These are phyloP conservation scores for Oryctolagus cuniculus DNA, from an alignment of 2,113 vertebrate genomes.

Conservation along the genomic window DNA sequence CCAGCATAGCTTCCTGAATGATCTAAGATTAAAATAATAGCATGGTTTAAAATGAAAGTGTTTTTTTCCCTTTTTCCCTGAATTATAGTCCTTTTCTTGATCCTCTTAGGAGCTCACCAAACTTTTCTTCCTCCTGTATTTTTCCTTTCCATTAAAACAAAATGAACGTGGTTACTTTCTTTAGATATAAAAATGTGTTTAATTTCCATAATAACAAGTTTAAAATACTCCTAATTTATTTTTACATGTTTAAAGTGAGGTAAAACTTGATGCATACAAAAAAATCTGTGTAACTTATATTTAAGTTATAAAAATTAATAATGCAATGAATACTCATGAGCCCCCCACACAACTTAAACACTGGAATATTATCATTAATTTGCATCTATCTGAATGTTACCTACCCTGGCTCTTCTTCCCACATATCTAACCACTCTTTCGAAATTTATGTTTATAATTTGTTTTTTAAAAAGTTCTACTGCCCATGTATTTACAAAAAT, in stretches of 20 bases:
- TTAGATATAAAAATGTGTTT: constrained; percentile 43
- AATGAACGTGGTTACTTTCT: constrained; percentile 45
- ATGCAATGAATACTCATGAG: neutral
- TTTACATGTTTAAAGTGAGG: neutral
- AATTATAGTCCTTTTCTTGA: constrained; percentile 71
- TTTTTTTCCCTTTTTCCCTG: constrained; percentile 63
- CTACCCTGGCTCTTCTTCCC: neutral
- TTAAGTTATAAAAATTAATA: neutral
- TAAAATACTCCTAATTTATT: constrained; percentile 29
- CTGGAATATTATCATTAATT: constrained; percentile 49
- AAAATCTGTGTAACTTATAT: neutral
- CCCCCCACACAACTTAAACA: constrained; percentile 26
- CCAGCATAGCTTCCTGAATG: constrained; percentile 76
- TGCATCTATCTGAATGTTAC: constrained; percentile 20
- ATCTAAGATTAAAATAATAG: constrained; percentile 80
- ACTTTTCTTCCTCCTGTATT: constrained; percentile 75
- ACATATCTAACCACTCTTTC: constrained; percentile 4
- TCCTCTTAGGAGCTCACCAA: constrained; percentile 74
- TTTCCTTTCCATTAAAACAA: constrained; percentile 70
- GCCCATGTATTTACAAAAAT: neutral
- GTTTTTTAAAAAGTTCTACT: neutral
- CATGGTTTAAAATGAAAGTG: constrained; percentile 59
- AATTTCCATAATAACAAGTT: constrained; percentile 56
- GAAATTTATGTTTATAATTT: constrained; percentile 12
- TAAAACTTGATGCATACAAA: constrained; percentile 13